Evolutionary conservation across 2,888 invertebrate genomes (phyloP), one percentile per base, ranked within the genome.

Genomic region (Epinotia nisella): DNA sequence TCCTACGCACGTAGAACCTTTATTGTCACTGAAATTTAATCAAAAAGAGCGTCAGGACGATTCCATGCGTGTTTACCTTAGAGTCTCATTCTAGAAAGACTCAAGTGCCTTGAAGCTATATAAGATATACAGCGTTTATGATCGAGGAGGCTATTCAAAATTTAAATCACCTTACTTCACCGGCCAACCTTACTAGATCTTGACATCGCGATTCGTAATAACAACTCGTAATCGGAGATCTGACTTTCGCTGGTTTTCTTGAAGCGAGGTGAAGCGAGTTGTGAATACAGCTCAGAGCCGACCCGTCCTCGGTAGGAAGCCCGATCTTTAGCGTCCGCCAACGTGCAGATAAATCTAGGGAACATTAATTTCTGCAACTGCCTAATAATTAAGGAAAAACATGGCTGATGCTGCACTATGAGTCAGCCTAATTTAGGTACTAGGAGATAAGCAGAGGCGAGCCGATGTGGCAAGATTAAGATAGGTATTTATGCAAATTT

Each of bases 321-420:
- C 78, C 78, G 78, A 76, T 77, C 80, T 81, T 81, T 79, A 80
- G 77, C 75, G 78, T 80, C 82, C 83, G 82, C 85, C 86, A 84
- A 85, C 87, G 83, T 83, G 76, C 74, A 81, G 76, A 86, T 88
- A 87, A 87, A 87, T 88, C 82, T 76, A 74, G 81, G 74, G 78
- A 82, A 75, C 79, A 79, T 83, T 81, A 77, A 81, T 80, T 81
- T 79, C 64, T 77, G 72, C 67, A 73, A 74, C 62, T 49, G 58
- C 58, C 64, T 73, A 73, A 73, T 73, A 73, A 73, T 69, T 73
- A 73, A 73, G 51, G 24, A 64, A 69, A 64, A 69, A 73, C 72
- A 72, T 73, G 64, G 58, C 53, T 19, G 17, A 17, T 11, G 17
- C 21, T 29, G 41, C 55, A 53, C 62, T 62, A 72, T 73, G 73